phyloP scores from a whole-genome alignment of 1,140 invertebrate species.

The Drosophila kanapiae region DNA sequence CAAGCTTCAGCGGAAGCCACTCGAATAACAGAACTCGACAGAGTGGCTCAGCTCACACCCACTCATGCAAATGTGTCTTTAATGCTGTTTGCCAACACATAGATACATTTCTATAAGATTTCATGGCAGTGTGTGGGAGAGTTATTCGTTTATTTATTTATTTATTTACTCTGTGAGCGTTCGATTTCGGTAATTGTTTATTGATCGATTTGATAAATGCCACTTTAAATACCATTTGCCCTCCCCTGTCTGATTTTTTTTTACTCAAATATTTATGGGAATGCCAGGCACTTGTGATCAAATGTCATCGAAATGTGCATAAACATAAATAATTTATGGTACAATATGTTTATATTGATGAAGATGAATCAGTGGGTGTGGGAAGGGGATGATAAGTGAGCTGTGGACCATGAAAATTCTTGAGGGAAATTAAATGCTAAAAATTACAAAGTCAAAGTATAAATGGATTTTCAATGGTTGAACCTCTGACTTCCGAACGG shows the following conservation, averaged over 20 bases:
- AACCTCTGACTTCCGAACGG: no score
- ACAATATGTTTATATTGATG: slow-evolving; percentile 42
- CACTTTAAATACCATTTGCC: slow-evolving; percentile 46
- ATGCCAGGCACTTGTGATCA: slow-evolving; percentile 38
- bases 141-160: slow-evolving; percentile 45
- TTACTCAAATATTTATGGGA: slow-evolving; percentile 60
- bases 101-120: slow-evolving; percentile 41
- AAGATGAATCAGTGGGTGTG: slow-evolving; percentile 29
- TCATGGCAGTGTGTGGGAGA: slow-evolving; percentile 16
- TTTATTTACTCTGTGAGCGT: slow-evolving; percentile 46
- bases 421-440: slow-evolving; percentile 42
- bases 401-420: slow-evolving; percentile 31
- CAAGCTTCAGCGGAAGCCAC: slow-evolving; percentile 55
- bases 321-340: slow-evolving; percentile 54
- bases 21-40: slow-evolving; percentile 12
- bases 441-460: slow-evolving; percentile 17
- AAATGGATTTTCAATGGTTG: slow-evolving; percentile 26
- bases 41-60: slow-evolving; percentile 13
- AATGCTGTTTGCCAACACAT: slow-evolving; percentile 52
- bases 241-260: slow-evolving; percentile 29
- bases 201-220: slow-evolving; percentile 72
- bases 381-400: slow-evolving; percentile 25
- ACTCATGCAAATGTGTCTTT: slow-evolving; percentile 65
- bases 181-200: slow-evolving; percentile 65
- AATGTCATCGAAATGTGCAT: slow-evolving; percentile 54